phyloP scores from a whole-genome alignment of 2,888 invertebrate genomes.

The Ochlodes sylvanus region DNA sequence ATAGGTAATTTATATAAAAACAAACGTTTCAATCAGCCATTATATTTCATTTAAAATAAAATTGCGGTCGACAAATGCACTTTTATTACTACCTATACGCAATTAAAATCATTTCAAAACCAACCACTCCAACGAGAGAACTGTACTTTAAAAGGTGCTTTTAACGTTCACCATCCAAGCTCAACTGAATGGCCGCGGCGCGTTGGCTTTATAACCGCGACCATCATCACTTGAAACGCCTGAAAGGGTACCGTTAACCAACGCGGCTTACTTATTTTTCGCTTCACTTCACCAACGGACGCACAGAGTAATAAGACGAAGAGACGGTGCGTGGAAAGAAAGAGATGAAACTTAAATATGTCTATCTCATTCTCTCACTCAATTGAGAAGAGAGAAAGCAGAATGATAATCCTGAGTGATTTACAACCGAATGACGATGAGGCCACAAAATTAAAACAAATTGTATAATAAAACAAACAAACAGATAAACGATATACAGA shows the following conservation, averaged over 20 bases:
- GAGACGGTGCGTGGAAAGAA: neutral
- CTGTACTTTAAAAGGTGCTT: constrained; percentile 4
- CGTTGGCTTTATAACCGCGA: neutral
- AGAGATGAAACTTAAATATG: too few relatives aligned
- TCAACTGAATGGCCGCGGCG: neutral
- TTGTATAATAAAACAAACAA: too few relatives aligned
- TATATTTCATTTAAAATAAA: too few relatives aligned
- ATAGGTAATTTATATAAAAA: too few relatives aligned
- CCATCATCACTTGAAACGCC: neutral
- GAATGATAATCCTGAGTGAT: too few relatives aligned
- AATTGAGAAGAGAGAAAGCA: too few relatives aligned
- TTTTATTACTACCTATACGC: neutral
- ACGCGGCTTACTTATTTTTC: neutral
- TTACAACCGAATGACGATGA: too few relatives aligned
- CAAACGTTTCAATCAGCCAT: too few relatives aligned
- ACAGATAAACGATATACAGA: too few relatives aligned
- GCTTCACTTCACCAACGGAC: neutral
- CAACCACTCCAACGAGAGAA: neutral
- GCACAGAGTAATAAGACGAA: neutral
- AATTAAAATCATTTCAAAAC: constrained; percentile 3
- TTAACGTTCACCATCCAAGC: neutral
- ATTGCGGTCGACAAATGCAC: too few relatives aligned
- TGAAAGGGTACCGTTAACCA: constrained; percentile 3
- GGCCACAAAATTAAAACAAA: too few relatives aligned
- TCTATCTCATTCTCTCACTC: too few relatives aligned